These are phyloP conservation scores for Ericerus pela DNA, from an alignment of 1,140 invertebrate species.

Conservation along the genomic window DNA sequence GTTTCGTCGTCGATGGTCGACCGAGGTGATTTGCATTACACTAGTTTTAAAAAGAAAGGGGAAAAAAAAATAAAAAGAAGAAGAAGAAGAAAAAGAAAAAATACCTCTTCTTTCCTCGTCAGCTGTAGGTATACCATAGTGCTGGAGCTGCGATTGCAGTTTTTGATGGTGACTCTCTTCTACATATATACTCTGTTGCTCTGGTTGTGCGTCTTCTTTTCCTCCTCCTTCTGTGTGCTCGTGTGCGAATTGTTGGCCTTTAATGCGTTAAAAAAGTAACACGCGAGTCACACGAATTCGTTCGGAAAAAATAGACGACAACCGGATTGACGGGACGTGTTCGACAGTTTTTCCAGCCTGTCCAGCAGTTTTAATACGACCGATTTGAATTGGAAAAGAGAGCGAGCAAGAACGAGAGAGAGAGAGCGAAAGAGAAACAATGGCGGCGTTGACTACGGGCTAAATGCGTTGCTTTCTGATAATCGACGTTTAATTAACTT, in stretches of 20 bases:
- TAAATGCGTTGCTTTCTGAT: neutral
- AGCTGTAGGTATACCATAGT: too few relatives aligned
- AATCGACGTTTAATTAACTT: conserved; percentile 2
- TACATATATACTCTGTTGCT: neutral
- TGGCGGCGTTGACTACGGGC: too few relatives aligned
- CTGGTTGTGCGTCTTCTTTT: neutral
- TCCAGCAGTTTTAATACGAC: neutral
- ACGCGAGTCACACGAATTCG: too few relatives aligned
- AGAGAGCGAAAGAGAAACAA: neutral
- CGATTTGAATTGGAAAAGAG: neutral
- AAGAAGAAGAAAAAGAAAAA: too few relatives aligned
- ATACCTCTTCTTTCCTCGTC: conserved; percentile 1
- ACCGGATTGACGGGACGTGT: neutral
- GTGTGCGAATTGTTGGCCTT: neutral
- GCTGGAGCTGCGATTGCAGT: too few relatives aligned
- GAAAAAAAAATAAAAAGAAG: too few relatives aligned
- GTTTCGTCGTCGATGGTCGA: neutral
- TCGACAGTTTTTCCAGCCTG: neutral
- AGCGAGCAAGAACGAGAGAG: neutral
- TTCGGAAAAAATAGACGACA: neutral
- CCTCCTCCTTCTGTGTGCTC: neutral
- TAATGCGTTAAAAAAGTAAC: neutral
- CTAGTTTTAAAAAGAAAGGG: conserved; percentile 7
- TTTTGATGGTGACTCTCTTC: too few relatives aligned
- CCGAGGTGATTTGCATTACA: conserved; percentile 9